These are phyloP conservation scores for Notechis scutatus DNA, from an alignment of 2,113 vertebrate species.

Conservation along the genomic window DNA sequence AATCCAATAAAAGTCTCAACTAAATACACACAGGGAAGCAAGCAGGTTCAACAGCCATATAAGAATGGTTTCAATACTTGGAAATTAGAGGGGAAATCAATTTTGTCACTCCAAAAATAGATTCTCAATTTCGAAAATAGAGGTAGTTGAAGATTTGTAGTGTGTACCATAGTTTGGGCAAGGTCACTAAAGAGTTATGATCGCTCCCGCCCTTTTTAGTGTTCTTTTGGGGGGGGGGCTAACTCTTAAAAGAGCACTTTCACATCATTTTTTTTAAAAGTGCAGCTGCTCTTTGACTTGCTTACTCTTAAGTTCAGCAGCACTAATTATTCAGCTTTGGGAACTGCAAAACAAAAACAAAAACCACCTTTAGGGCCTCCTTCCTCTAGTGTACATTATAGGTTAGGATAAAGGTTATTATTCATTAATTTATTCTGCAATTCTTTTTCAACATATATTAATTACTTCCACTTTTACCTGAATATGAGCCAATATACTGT, in stretches of 20 bases:
- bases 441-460: background rate
- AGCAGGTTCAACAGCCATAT: too few species aligned
- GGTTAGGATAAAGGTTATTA: background rate
- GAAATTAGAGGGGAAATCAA: too few species aligned
- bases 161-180: background rate
- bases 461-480: background rate
- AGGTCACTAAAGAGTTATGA: background rate
- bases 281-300: background rate
- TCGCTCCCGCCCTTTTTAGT: background rate
- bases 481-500: background rate
- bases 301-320: background rate
- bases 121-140: background rate
- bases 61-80: too few species aligned
- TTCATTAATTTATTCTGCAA: background rate
- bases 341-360: background rate
- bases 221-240: background rate
- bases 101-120: too few species aligned
- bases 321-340: background rate
- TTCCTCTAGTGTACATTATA: background rate
- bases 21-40: too few species aligned
- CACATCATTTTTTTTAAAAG: background rate
- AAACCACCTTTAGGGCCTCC: background rate
- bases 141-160: background rate
- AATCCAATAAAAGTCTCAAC: too few species aligned
- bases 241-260: background rate